Percentiles rank a stretch among this genome's conserved stretches.
Conservation (phyloP, 2,888 invertebrate genomes). For the Eulithis testata region DNA sequence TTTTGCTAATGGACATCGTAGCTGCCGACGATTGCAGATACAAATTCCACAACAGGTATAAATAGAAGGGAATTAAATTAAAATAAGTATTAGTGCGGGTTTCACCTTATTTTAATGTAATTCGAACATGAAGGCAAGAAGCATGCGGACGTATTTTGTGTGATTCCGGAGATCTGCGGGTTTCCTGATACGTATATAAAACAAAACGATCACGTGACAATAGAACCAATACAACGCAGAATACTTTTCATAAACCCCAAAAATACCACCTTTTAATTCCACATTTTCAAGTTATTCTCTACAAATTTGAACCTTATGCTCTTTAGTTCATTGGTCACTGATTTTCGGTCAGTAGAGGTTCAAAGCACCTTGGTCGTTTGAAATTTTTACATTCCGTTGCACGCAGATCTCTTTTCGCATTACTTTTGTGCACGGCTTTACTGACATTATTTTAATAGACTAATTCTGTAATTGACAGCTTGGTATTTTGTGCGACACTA, state of each 20-base stretch:
- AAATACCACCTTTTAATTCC: constrained; percentile 6
- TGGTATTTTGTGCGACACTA: constrained; percentile 38
- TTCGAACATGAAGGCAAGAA: constrained; percentile 86
- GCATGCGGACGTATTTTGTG: constrained; percentile 83
- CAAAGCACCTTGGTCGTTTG: constrained; percentile 29
- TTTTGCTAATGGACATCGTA: constrained; percentile 98
- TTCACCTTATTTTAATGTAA: constrained; percentile 81
- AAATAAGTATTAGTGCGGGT: constrained; percentile 69
- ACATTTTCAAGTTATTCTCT: not conserved
- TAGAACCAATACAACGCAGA: constrained; percentile 1
- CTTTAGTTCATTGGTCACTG: constrained; percentile 13
- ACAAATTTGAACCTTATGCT: constrained; percentile 12
- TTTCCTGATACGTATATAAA: constrained; percentile 18
- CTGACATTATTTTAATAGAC: constrained; percentile 47
- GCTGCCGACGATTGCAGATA: constrained; percentile 98
- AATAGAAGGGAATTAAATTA: constrained; percentile 78
- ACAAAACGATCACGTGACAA: not conserved
- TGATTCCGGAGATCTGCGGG: constrained; percentile 71
- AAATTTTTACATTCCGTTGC: constrained; percentile 50
- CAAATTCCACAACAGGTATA: constrained; percentile 97
- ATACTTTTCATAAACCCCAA: constrained; percentile 12
- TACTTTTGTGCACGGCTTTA: constrained; percentile 52
- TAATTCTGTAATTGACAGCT: constrained; percentile 58
- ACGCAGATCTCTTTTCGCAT: constrained; percentile 79
- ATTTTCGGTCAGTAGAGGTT: constrained; percentile 17